phyloP scores from a whole-genome alignment of 1,140 invertebrate species.

The Cecropterus lyciades region DNA sequence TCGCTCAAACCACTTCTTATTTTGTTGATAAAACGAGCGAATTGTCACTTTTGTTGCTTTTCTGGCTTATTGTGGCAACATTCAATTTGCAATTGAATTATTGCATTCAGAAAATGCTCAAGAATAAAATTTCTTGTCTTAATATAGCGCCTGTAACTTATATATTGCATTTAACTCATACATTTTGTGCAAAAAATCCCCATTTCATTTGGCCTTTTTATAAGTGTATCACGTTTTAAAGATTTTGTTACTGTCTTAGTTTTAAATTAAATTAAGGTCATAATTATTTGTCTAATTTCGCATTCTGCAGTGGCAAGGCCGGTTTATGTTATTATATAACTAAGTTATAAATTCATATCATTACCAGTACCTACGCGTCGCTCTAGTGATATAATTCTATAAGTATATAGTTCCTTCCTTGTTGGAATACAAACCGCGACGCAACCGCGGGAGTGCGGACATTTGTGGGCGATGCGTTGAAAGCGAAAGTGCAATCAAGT shows the following conservation, averaged over 20 bases:
- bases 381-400: constrained; percentile 20
- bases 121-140: neutral
- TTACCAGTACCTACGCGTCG: neutral
- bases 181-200: no score
- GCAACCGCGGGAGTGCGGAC: constrained; percentile 21
- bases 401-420: constrained; percentile 26
- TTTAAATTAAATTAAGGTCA: no score
- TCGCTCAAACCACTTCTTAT: constrained; percentile 46
- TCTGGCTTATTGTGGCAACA: neutral
- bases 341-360: no score
- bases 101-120: neutral
- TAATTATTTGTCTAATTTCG: no score
- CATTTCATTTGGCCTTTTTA: no score
- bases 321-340: no score
- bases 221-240: no score
- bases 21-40: constrained; percentile 37
- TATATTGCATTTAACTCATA: no score
- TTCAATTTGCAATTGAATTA: constrained; percentile 12
- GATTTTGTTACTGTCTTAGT: no score
- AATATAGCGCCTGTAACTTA: no score
- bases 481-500: constrained; percentile 66
- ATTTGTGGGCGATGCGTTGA: constrained; percentile 40
- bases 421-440: constrained; percentile 18
- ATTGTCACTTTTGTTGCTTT: constrained; percentile 20
- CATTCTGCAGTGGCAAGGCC: no score